Conservation (phyloP, 2,113 vertebrate species). For the Equus przewalskii region DNA sequence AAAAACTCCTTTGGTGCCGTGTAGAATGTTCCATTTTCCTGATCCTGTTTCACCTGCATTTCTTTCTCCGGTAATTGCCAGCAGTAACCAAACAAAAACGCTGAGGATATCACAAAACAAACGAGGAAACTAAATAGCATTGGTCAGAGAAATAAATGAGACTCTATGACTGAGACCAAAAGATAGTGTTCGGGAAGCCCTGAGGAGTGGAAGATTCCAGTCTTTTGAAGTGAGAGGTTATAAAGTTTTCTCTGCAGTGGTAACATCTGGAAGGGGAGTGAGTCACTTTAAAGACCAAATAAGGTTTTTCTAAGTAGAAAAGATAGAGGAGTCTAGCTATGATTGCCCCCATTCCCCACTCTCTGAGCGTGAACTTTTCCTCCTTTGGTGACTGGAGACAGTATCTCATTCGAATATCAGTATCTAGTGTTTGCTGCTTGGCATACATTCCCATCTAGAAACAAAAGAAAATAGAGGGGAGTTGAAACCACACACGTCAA, state of each 20-base stretch:
- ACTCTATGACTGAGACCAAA: not conserved
- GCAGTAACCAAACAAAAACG: not conserved
- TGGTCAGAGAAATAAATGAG: not conserved
- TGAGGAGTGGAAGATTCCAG: not conserved
- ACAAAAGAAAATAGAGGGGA: not conserved
- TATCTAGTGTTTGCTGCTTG: not conserved
- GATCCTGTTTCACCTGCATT: not conserved
- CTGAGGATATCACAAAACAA: not conserved
- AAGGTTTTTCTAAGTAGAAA: not conserved
- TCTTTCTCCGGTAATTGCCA: not conserved
- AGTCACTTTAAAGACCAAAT: not conserved
- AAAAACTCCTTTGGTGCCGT: not conserved
- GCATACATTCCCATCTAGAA: not conserved
- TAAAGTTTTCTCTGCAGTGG: no score
- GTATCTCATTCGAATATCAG: not conserved
- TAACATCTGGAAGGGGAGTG: not conserved
- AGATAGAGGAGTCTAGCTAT: not conserved
- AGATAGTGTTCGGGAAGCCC: not conserved
- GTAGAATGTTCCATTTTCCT: not conserved
- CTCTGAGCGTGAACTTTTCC: not conserved
- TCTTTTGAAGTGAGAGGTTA: not conserved
- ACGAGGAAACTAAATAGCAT: not conserved
- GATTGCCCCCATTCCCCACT: not conserved
- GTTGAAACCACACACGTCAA: not conserved
- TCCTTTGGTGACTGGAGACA: not conserved